Evolutionary conservation across 1,140 invertebrate species (phyloP), one percentile per base, ranked within the genome.

Genomic region (Brachystomella parvula): DNA sequence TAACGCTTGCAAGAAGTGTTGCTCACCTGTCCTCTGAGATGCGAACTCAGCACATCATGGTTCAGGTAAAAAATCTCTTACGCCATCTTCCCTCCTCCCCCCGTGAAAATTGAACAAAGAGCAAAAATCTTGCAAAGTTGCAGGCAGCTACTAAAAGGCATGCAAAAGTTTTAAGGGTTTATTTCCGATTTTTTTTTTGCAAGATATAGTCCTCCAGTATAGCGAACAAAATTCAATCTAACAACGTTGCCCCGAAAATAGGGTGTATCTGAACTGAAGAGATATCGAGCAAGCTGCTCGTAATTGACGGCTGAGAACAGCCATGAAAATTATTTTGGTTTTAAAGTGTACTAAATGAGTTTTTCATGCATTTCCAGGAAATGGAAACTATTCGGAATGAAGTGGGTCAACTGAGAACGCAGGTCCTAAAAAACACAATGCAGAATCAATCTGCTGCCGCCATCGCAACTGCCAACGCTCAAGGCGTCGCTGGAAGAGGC

Each of bases 21-120:
- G 92, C 92, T 28, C 92, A 94, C 78, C 79, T 95, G 2, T 94
- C 91, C 21, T 91, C 89, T 1, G 92, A 96, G 81, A 91, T 95
- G 86, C 79, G 90, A 66, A 90, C 89, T 0, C 90, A 95, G 75
- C 92, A 92, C 78, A 79, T 92, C 19, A 88, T 92, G 82, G 87
- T 93, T 76, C 87, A 88, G 79, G 81, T 82, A 39, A 39, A 39
- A 6, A 39, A 39, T 9, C 19, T 9, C 35, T 6, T 39, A 39
- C 6, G 35, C 35, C 6, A 39, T 6, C 35, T 39, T 9, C 35
- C 19, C 19, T 39, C 35, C 19, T n/a, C n/a, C n/a, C n/a, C n/a
- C n/a, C n/a, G n/a, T n/a, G n/a, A n/a, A n/a, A n/a, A n/a, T n/a
- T n/a, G n/a, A n/a, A n/a, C n/a, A n/a, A n/a, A n/a, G n/a, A n/a